phyloP scores from a whole-genome alignment of 2,113 vertebrate genomes.

The Astur gentilis region DNA sequence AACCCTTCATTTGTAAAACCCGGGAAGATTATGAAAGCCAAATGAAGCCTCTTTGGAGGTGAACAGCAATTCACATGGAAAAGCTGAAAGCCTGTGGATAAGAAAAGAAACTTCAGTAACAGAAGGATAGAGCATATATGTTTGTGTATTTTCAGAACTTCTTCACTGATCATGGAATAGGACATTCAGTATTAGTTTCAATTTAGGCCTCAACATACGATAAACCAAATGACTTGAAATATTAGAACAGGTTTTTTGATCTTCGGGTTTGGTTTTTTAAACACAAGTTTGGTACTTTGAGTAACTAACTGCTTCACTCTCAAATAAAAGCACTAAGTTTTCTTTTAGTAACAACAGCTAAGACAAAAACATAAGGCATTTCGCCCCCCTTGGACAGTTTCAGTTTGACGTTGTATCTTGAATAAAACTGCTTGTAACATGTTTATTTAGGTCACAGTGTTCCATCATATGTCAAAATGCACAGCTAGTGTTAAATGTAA shows the following conservation, averaged over 20 bases:
- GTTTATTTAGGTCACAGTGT: slow-evolving; percentile 7
- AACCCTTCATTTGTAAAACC: neutral
- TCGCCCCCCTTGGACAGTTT: neutral
- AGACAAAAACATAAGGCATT: neutral
- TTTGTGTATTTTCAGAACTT: neutral
- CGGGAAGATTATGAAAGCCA: neutral
- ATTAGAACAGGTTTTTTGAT: neutral
- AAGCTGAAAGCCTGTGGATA: neutral
- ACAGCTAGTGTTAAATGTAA: neutral
- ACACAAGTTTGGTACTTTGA: neutral
- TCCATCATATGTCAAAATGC: neutral
- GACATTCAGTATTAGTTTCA: neutral
- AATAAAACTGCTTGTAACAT: neutral
- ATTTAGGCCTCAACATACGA: neutral
- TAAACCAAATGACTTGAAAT: neutral
- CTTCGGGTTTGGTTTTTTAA: neutral
- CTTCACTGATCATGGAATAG: neutral
- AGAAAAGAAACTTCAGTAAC: neutral
- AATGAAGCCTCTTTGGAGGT: neutral
- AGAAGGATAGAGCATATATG: fast-evolving
- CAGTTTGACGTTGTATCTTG: neutral
- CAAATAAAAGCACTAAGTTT: neutral
- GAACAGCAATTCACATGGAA: neutral
- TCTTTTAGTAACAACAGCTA: neutral
- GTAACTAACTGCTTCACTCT: neutral